A percentile compares a stretch with the other conserved stretches of the same genome.
Conservation (phyloP, 35 echinoderm and acorn worm species). For the Ophiothrix spiculata region DNA sequence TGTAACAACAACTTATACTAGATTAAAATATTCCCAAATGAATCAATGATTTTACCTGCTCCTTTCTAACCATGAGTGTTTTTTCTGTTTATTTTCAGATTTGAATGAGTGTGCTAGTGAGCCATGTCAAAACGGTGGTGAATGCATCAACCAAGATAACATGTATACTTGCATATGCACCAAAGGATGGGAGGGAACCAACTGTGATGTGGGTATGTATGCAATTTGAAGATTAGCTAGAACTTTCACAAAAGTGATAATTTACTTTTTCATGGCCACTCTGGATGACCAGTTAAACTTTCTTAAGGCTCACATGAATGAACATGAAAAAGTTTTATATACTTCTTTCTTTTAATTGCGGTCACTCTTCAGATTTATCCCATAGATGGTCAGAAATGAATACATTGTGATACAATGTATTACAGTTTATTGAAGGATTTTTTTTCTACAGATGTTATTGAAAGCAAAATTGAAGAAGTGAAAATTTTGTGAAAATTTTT, state of each 20-base stretch:
- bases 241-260: not conserved
- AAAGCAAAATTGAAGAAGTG: not conserved
- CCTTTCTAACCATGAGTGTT: not conserved
- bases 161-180: constrained; percentile 43
- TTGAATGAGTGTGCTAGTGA: constrained; percentile 32
- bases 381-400: not conserved
- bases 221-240: not conserved
- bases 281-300: not conserved
- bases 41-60: not conserved
- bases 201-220: constrained; percentile 52
- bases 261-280: not conserved
- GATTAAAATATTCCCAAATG: not conserved
- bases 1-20: not conserved
- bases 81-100: constrained; percentile 33
- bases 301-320: too few relatives aligned
- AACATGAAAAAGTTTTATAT: not conserved
- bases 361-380: not conserved
- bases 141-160: constrained; percentile 41
- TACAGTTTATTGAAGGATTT: not conserved
- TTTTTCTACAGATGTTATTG: not conserved
- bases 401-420: not conserved
- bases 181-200: constrained; percentile 24
- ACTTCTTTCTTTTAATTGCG: not conserved
- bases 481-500: not conserved
- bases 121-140: constrained; percentile 64